A percentile compares a stretch with the other conserved stretches of the same genome.
Evolutionary conservation across 2,113 vertebrate species (phyloP).

Genomic region (Aphyosemion australe): DNA sequence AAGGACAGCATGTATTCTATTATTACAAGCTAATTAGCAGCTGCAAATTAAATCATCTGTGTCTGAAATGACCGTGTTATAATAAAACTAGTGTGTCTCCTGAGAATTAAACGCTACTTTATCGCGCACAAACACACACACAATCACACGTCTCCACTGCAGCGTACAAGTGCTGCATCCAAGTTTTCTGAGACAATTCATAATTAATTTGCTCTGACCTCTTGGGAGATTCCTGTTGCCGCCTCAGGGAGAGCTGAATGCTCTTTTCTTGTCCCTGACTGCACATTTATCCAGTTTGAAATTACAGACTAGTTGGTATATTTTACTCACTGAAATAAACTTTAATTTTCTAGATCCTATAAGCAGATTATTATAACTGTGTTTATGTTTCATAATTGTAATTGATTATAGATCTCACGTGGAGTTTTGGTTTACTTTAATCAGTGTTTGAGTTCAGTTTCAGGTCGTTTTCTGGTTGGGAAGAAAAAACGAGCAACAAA

Average conservation of each 20-base stretch:
- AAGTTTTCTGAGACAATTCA: constrained; percentile 2
- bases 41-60: no score
- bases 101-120: no score
- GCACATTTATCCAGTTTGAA: not conserved
- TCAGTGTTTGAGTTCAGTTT: not conserved
- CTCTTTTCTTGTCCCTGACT: not conserved
- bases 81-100: no score
- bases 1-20: no score
- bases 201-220: constrained; percentile 29
- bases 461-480: constrained; percentile 6
- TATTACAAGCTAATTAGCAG: no score
- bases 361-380: no score
- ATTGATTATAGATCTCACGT: not conserved
- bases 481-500: not conserved
- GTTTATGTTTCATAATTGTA: no score
- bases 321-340: not conserved
- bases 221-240: constrained; percentile 19
- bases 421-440: not conserved
- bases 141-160: not conserved
- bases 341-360: no score
- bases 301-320: not conserved
- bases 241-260: constrained; percentile 3
- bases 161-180: not conserved
- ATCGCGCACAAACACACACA: not conserved
- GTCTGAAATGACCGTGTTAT: no score